Conservation (phyloP, 1,140 invertebrate species). For the Holotrichia oblita region DNA sequence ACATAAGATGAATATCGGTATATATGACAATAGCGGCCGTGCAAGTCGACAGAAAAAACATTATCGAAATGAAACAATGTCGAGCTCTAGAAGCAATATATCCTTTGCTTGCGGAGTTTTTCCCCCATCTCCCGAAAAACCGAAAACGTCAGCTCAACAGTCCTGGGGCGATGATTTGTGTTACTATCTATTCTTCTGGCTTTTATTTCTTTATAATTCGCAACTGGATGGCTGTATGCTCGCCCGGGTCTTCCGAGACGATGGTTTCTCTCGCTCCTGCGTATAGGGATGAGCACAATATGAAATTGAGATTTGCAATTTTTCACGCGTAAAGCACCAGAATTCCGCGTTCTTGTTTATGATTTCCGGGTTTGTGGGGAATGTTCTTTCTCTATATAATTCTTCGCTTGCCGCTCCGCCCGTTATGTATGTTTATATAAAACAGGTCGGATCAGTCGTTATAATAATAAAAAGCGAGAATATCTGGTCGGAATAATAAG, state of each 20-base stretch:
- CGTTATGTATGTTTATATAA: background rate
- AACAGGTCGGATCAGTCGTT: slow-evolving; percentile 3
- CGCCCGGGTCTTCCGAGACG: background rate
- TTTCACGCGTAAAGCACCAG: background rate
- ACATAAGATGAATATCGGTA: background rate
- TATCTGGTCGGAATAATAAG: background rate
- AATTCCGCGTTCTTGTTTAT: background rate
- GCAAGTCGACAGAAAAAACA: background rate
- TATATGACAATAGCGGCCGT: background rate
- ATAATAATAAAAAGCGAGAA: background rate
- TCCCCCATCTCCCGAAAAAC: background rate
- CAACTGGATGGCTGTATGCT: background rate
- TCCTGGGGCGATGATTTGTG: slow-evolving; percentile 15
- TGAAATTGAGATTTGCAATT: slow-evolving; percentile 17
- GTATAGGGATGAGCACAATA: background rate
- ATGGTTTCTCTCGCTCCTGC: no score
- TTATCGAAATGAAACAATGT: slow-evolving; percentile 17
- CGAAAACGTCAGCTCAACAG: slow-evolving; percentile 11
- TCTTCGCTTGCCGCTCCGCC: background rate
- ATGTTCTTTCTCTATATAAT: background rate
- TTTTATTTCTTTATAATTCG: slow-evolving; percentile 17
- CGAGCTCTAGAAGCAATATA: slow-evolving; percentile 13
- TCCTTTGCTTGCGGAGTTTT: background rate
- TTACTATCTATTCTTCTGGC: slow-evolving; percentile 12
- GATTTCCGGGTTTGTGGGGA: background rate